Percentiles rank a stretch among this genome's conserved stretches.
These are phyloP conservation scores for Phaonia tiefii DNA, from an alignment of 2,888 invertebrate species.

Conservation along the genomic window DNA sequence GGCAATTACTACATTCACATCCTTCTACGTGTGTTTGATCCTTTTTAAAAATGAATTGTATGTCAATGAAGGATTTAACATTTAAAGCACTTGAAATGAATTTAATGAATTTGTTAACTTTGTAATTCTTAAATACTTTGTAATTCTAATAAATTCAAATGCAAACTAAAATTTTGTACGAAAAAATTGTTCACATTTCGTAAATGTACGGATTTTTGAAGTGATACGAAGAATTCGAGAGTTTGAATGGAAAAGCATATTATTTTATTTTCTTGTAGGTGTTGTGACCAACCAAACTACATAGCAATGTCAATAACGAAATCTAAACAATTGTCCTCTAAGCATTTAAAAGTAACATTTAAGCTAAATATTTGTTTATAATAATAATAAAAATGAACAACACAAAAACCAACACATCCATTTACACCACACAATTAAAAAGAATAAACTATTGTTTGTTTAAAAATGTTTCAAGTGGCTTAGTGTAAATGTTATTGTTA, in stretches of 20 bases:
- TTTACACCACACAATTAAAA: too few relatives aligned
- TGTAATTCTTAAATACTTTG: too few relatives aligned
- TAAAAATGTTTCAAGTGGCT: too few relatives aligned
- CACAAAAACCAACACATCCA: too few relatives aligned
- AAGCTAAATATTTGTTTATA: slow-evolving; percentile 4
- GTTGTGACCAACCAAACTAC: slow-evolving; percentile 3
- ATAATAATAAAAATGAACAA: not conserved
- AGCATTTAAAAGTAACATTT: slow-evolving; percentile 15
- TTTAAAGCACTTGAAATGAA: slow-evolving; percentile 36
- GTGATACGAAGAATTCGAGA: too few relatives aligned
- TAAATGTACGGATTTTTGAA: too few relatives aligned
- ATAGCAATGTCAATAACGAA: not conserved
- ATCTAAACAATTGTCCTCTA: not conserved
- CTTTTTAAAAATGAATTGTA: too few relatives aligned
- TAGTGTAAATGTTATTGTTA: not conserved
- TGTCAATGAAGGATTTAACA: not conserved
- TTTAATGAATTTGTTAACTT: slow-evolving; percentile 24
- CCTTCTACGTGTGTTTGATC: not conserved
- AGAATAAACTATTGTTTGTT: too few relatives aligned
- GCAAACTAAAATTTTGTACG: too few relatives aligned
- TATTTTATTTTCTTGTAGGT: not conserved
- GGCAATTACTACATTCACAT: not conserved
- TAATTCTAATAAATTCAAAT: too few relatives aligned
- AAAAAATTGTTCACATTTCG: too few relatives aligned
- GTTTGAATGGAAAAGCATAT: too few relatives aligned